Evolutionary conservation across 2,797 vertebrate species (phyloP).

Genomic region (Cyclopterus lumpus): DNA sequence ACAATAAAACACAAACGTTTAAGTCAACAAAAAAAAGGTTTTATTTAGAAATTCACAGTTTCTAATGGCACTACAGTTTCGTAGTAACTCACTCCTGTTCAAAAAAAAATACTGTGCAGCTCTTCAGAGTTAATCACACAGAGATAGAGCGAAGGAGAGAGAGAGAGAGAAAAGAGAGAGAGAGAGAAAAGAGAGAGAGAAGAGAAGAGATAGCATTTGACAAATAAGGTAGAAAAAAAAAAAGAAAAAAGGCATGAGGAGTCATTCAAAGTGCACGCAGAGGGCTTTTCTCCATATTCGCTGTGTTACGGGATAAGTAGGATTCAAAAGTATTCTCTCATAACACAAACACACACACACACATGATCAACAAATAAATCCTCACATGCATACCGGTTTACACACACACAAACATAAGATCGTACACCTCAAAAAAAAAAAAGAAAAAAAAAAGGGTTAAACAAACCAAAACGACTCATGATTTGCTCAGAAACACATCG

Average conservation of each 20-base stretch:
- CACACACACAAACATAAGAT: conserved; percentile 50
- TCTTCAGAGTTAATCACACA: conserved; percentile 78
- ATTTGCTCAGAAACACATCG: conserved; percentile 60
- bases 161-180: conserved; percentile 55
- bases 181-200: conserved; percentile 63
- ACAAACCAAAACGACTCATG: conserved; percentile 9
- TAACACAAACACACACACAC: conserved; percentile 51
- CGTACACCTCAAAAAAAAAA: conserved; percentile 58
- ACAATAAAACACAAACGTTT: conserved; percentile 51
- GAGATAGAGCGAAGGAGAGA: conserved; percentile 56
- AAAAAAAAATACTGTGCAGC: conserved; percentile 85
- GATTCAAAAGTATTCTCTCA: conserved; percentile 71
- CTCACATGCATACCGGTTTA: conserved; percentile 64
- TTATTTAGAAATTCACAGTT: conserved; percentile 99
- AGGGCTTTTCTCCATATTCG: conserved; percentile 69
- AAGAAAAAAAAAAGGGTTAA: conserved; percentile 4
- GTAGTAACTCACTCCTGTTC: conserved; percentile 90
- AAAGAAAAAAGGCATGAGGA: conserved; percentile 84
- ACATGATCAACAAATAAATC: conserved; percentile 42
- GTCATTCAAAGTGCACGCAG: conserved; percentile 92
- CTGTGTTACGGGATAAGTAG: conserved; percentile 58
- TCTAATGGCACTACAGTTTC: conserved; percentile 98
- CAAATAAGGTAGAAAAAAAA: conserved; percentile 83
- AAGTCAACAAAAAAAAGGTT: conserved; percentile 88
- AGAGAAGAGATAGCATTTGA: conserved; percentile 87